Percentiles rank a stretch among this genome's conserved stretches.
These are phyloP conservation scores for Hoplodrina ambigua DNA, from an alignment of 2,888 invertebrate genomes.

Conservation along the genomic window DNA sequence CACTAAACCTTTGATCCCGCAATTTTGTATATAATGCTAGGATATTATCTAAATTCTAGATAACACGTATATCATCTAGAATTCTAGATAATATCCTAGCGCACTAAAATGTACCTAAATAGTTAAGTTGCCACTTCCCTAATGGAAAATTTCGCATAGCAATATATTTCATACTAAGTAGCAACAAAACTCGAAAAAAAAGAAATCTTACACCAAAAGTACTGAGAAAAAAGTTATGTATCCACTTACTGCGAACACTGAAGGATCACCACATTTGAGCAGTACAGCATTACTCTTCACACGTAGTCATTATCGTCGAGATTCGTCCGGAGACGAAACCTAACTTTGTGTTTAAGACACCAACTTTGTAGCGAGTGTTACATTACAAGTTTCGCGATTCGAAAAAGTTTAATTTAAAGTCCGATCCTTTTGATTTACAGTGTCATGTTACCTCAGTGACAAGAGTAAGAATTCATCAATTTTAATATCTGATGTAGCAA, in stretches of 20 bases:
- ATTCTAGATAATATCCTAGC: neutral
- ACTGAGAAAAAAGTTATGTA: constrained; percentile 29
- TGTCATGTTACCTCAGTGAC: constrained; percentile 2
- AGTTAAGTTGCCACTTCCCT: constrained; percentile 8
- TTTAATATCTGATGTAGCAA: too few species aligned
- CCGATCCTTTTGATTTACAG: constrained; percentile 21
- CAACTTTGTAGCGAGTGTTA: constrained; percentile 54
- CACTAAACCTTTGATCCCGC: too few species aligned
- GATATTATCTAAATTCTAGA: too few species aligned
- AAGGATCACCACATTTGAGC: constrained; percentile 33
- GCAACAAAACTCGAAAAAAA: constrained; percentile 16
- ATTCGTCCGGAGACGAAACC: constrained; percentile 25
- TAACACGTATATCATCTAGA: neutral
- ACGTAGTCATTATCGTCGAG: constrained; percentile 31
- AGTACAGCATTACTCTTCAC: constrained; percentile 31
- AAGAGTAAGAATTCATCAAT: neutral
- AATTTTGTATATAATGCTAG: neutral
- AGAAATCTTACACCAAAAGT: constrained; percentile 25
- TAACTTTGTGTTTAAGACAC: constrained; percentile 35
- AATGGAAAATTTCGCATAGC: constrained; percentile 11
- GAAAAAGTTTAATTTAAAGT: constrained; percentile 44
- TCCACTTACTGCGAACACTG: constrained; percentile 36
- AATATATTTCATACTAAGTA: constrained; percentile 3
- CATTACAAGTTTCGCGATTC: constrained; percentile 41
- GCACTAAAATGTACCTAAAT: constrained; percentile 7